Evolutionary conservation across 2,113 vertebrate genomes (phyloP), one percentile per base, ranked within the genome.

Genomic region (Drymodes brunneopygia): DNA sequence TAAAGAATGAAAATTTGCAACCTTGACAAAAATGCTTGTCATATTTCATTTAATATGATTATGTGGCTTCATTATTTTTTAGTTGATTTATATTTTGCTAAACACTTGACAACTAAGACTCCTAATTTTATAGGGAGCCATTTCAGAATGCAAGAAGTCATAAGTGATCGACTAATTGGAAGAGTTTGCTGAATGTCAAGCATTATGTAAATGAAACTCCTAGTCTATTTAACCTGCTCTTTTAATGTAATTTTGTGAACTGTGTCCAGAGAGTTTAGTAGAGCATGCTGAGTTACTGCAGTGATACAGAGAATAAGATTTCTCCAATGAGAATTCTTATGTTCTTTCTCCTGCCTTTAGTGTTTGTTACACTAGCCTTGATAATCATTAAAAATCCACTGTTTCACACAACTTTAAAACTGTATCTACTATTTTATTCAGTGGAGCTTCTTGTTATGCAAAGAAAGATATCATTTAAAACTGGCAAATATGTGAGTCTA

Each of bases 21-120:
- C 24, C 17, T 61, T 60, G 70, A 81, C 84, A 80, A 94, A 98
- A 97, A 94, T 25, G 4, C 15, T 65, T 25, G 28, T 61, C 66
- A 85, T 88, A 95, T 95, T 96, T 81, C 29, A 73, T 96, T 97
- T 81, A 95, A 66, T 94, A 85, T 75, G 78, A 74, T 94, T 95
- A 97, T 94, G 91, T 38, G 53, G 40, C 86, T 93, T 96, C 72
- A 96, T 97, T 95, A 94, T 51, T 91, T 97, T 95, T 93, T 96
- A 94, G 97, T 95, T 90, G 84, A 95, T 90, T 95, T 93, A 84
- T 50, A 84, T 74, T 90, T 91, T 66, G 61, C 44, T 97, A 93
- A 75, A 95, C 92, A 79, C 82, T 88, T 96, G 78, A 84, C 85
- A 93, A 35, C 53, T n/a, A 86, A 51, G 61, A 53, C 40, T 80